Evolutionary conservation across 2,113 vertebrate genomes (phyloP), one percentile per base, ranked within the genome.

Genomic region (Osmerus eperlanus): DNA sequence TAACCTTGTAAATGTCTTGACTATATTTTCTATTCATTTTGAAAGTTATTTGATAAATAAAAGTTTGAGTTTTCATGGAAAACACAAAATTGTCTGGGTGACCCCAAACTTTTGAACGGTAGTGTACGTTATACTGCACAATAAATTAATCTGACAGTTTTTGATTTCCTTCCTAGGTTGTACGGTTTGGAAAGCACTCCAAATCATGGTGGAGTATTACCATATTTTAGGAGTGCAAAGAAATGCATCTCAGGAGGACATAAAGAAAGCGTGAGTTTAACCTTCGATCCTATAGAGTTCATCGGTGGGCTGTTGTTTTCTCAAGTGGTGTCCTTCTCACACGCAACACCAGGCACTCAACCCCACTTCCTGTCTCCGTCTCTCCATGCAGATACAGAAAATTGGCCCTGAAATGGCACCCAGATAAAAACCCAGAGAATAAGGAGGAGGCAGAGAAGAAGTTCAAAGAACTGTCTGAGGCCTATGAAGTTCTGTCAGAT

Each of bases 171-270:
- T 68, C 12, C 68, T 47, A 88, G 82, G 78, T 80, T 62, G 68
- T 70, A 55, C 11, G 13, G 25, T 28, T 73, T 2, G 2, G 19
- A 36, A 72, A 77, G 71, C 70, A 53, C 36, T 65, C 25, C 74
- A 82, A 92, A 93, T 86, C 89, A 99, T 99, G 96, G 94, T 95
- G 92, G 95, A 97, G 75, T 99, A 99, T 86, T 99, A 99, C 87
- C 94, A 95, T 80, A 90, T 97, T 67, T 87, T 99, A 83, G 97
- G 96, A 81, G 96, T 98, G 81, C 93, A 89, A 29, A 95, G 90
- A 80, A 93, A 94, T 68, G 90, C 94, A 2, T 94, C 96, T 64
- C 90, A 90, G 16, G 97, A 99, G 21, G 97, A 99, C 67, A 97
- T 99, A 68, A 99, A 98, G 83, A 99, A 99, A 90, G 94, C 97